Evolutionary conservation across 2,888 invertebrate species (phyloP).

Genomic region (Cosmia trapezina): DNA sequence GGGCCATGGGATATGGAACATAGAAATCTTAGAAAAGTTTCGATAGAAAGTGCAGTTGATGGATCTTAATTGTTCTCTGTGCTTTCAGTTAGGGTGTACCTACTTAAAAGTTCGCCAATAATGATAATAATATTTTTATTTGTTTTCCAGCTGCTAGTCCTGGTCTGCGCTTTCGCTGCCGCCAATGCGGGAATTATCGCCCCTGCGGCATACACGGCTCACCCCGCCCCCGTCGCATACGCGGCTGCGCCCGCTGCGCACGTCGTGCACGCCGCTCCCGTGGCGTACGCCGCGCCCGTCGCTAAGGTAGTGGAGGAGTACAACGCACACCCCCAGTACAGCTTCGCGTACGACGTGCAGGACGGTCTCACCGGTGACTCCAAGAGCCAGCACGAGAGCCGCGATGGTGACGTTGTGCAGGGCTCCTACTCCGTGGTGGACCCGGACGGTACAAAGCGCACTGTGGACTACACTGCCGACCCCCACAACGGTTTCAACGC

Average conservation of each 20-base stretch:
- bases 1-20: background rate
- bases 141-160: constrained; percentile 77
- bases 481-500: constrained; percentile 88
- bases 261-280: constrained; percentile 26
- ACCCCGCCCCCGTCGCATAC: constrained; percentile 71
- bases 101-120: background rate
- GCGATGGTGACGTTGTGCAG: constrained; percentile 86
- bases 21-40: background rate
- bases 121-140: background rate
- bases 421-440: constrained; percentile 88
- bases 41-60: background rate
- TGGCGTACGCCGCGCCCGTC: constrained; percentile 54
- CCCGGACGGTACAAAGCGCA: constrained; percentile 86
- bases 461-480: constrained; percentile 88
- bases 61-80: background rate
- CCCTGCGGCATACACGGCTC: constrained; percentile 76
- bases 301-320: constrained; percentile 75
- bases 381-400: constrained; percentile 86
- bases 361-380: constrained; percentile 83
- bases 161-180: constrained; percentile 79
- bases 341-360: constrained; percentile 86
- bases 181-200: constrained; percentile 79
- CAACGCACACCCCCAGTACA: constrained; percentile 78
- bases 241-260: constrained; percentile 61
- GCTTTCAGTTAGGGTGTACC: background rate